Base-by-base conservation (phyloP, 2,797 vertebrate genomes). In the Peromyscus aztecus region DNA sequence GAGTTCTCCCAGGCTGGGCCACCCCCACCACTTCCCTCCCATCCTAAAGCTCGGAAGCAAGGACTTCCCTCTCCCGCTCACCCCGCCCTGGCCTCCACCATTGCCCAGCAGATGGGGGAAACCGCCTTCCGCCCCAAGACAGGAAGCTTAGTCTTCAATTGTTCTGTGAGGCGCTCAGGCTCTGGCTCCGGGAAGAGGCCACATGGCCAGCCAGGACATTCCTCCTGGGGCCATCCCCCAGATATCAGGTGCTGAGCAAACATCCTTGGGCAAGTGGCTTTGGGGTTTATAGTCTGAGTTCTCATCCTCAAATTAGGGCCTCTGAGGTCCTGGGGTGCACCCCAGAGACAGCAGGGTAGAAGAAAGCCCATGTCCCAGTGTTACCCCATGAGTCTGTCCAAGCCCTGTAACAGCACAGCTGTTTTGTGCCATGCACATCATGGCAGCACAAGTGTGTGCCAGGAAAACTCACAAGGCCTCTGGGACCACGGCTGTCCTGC, bases 141-240 rank as follows among this genome's bases (percentile, higher is more conserved):
- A 97, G 97, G 97, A 98, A 98, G 97, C 91, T 27, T 23, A 31
- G 9, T 94, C 91, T 95, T 83, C 94, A 34, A 92, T 97, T 97
- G 97, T 98, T 97, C 73, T 96, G 37, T 21, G 81, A 4, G 4
- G 67, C 27, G 40, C 81, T 9, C 71, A 67, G 89, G 49, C 89
- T 75, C 37, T 0, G 23, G 87, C 93, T 24, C 21, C 95, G 94
- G 97, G 98, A 97, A 97, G 95, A 85, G 94, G 93, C 96, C 94
- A 37, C 24, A 21, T 59, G 94, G 93, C 84, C 95, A 59, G 84
- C 65, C 31, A 89, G 93, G 93, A 94, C 89, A 13, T 61, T 83
- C 87, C 90, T 90, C 71, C 77, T 16, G 61, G 65, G 87, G 86
- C 55, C 13, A 7, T 55, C 80, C 92, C 43, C 91, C 57, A 61